phyloP scores from a whole-genome alignment of 2,888 invertebrate species.

The Chrysolina oricalcia region DNA sequence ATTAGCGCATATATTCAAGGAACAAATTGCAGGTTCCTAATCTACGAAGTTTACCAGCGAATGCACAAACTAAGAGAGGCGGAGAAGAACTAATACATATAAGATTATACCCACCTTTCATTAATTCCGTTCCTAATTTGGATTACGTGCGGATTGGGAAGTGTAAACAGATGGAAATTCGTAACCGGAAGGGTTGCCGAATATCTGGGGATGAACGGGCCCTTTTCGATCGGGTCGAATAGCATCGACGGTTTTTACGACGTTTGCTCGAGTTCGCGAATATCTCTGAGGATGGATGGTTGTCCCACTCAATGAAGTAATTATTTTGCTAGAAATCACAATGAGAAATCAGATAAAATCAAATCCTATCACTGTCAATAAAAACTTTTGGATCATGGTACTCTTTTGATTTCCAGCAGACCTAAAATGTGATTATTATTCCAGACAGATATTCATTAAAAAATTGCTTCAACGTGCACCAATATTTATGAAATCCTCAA shows the following conservation, averaged over 20 bases:
- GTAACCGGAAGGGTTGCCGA: neutral
- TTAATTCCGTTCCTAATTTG: conserved; percentile 29
- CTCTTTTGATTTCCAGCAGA: neutral
- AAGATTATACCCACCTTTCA: conserved; percentile 45
- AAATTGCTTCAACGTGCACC: no score
- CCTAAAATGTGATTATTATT: no score
- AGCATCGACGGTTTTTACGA: neutral
- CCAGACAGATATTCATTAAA: no score
- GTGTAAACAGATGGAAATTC: conserved; percentile 31
- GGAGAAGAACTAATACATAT: conserved; percentile 43
- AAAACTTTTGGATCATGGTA: conserved; percentile 20
- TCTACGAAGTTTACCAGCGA: conserved; percentile 48
- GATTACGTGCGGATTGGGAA: conserved; percentile 29
- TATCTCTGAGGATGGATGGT: neutral
- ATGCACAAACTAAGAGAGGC: conserved; percentile 34
- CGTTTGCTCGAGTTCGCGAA: neutral
- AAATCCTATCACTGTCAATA: no score
- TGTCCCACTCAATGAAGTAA: neutral
- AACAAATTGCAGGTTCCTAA: conserved; percentile 64
- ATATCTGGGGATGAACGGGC: neutral
- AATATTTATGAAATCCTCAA: neutral
- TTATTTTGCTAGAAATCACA: no score
- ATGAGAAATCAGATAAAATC: no score
- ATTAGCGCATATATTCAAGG: conserved; percentile 67
- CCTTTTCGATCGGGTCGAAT: conserved; percentile 43